These are phyloP conservation scores for Phylloscopus trochiloides DNA, from an alignment of 2,113 vertebrate genomes.

Conservation along the genomic window DNA sequence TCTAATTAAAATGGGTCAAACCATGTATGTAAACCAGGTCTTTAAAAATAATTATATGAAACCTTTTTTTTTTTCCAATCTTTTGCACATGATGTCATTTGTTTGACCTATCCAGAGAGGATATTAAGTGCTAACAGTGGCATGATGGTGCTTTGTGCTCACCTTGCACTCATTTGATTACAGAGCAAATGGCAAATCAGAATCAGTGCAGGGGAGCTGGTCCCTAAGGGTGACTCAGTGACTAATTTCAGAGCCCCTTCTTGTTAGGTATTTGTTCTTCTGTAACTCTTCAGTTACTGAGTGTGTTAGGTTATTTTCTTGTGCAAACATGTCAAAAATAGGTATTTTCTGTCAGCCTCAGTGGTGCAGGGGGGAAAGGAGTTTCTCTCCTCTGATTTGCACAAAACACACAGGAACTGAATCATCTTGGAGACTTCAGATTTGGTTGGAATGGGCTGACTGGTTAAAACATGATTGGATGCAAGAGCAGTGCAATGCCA, in stretches of 20 bases:
- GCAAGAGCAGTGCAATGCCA: not conserved
- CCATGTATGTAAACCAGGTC: not conserved
- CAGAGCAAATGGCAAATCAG: not conserved
- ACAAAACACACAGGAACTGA: not conserved
- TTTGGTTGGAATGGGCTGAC: not conserved
- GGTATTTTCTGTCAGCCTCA: not conserved
- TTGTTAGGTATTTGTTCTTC: not conserved
- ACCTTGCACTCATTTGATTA: not conserved
- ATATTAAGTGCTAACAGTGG: not conserved
- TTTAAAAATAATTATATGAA: slow-evolving; percentile 17
- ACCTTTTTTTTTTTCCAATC: not conserved
- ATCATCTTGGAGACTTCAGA: not conserved
- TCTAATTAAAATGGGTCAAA: slow-evolving; percentile 28
- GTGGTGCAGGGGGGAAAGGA: not conserved
- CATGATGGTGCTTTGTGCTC: not conserved
- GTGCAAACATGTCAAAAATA: not conserved
- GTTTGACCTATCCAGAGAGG: not conserved
- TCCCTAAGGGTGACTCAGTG: not conserved
- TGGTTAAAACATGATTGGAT: not conserved
- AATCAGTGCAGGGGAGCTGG: not conserved
- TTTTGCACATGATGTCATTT: not conserved
- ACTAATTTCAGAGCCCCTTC: not conserved
- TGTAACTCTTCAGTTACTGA: not conserved
- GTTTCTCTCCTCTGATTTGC: not conserved
- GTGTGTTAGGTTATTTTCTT: not conserved